Base-by-base conservation (phyloP, 2,113 vertebrate genomes). In the Saimiri boliviensis region DNA sequence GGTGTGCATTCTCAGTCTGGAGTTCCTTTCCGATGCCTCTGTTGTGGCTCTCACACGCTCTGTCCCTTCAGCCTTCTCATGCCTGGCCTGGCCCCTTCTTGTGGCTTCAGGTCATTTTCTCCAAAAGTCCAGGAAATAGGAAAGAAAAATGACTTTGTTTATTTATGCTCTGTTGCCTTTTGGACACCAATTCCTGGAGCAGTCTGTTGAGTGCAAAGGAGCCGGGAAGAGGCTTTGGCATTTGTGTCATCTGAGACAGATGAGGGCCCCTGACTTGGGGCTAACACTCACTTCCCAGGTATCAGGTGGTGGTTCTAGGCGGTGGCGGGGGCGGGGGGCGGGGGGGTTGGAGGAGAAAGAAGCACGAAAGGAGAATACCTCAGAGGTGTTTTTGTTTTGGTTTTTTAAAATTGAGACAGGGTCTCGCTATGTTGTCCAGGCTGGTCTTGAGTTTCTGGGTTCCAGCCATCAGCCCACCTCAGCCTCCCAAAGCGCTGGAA, bases 101-200 rank as follows among this genome's bases (percentile, higher is more conserved):
- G 7, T 52, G 87, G 79, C 40, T 90, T 83, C 37, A 45, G 60
- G 76, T 91, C 60, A 63, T 74, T 89, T 71, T 49, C 63, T 58
- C 92, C 76, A 3, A 74, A 91, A 91, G 77, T 91, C 82, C 92
- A 91, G 97, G 96, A 97, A 93, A 93, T 60, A 79, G 89, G 89
- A 82, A 95, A 94, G 83, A 93, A 89, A 89, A 88, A 86, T 0
- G 42, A 42, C 42, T 81, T 47, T 93, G 85, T 90, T 87, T 92
- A 71, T 94, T 96, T 97, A 82, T 79, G 92, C 84, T 82, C 82
- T 54, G 86, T 66, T 92, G 86, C 56, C 89, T 91, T 92, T 89
- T 86, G 86, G 93, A 95, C 82, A 37, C 94, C 52, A 68, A 96
- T 70, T 96, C 84, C 87, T 47, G 74, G 74, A 91, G 90, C 80